Evolutionary conservation across 1,140 invertebrate genomes (phyloP).

Genomic region (Euura lappo): DNA sequence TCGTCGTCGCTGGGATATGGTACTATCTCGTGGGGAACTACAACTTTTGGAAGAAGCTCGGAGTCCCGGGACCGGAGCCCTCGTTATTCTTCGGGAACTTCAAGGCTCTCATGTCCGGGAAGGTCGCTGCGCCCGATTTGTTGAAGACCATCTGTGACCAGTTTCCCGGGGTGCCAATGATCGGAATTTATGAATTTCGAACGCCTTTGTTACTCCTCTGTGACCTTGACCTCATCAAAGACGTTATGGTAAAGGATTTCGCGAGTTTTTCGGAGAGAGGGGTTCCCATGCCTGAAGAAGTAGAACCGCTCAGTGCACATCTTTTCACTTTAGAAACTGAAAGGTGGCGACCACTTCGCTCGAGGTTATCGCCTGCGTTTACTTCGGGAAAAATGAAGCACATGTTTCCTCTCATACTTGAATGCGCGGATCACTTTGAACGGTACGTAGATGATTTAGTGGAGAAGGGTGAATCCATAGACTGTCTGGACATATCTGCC

Average conservation of each 20-base stretch:
- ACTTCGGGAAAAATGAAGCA: slow-evolving; percentile 60
- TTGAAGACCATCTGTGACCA: slow-evolving; percentile 26
- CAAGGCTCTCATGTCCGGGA: slow-evolving; percentile 19
- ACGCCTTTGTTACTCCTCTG: slow-evolving; percentile 50
- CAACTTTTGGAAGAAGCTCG: slow-evolving; percentile 40
- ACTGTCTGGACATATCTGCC: slow-evolving; percentile 58
- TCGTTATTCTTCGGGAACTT: slow-evolving; percentile 39
- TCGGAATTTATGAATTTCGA: slow-evolving; percentile 30
- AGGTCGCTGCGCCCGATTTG: slow-evolving; percentile 20
- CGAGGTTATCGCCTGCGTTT: slow-evolving; percentile 54
- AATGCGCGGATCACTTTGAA: slow-evolving; percentile 53
- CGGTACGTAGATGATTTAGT: slow-evolving; percentile 44
- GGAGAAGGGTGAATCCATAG: slow-evolving; percentile 49
- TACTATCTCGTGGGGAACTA: slow-evolving; percentile 6
- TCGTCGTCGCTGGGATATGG: neutral
- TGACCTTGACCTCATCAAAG: slow-evolving; percentile 52
- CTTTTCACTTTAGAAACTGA: slow-evolving; percentile 46
- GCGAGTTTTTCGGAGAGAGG: slow-evolving; percentile 45
- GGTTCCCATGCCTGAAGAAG: slow-evolving; percentile 49
- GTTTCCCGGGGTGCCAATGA: slow-evolving; percentile 31
- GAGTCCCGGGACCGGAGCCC: slow-evolving; percentile 35
- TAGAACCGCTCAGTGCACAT: slow-evolving; percentile 59
- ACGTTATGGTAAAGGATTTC: slow-evolving; percentile 50
- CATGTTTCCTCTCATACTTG: slow-evolving; percentile 56
- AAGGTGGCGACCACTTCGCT: slow-evolving; percentile 51